These are phyloP conservation scores for Anguilla marmorata DNA, from an alignment of 2,797 vertebrate genomes.

Conservation along the genomic window DNA sequence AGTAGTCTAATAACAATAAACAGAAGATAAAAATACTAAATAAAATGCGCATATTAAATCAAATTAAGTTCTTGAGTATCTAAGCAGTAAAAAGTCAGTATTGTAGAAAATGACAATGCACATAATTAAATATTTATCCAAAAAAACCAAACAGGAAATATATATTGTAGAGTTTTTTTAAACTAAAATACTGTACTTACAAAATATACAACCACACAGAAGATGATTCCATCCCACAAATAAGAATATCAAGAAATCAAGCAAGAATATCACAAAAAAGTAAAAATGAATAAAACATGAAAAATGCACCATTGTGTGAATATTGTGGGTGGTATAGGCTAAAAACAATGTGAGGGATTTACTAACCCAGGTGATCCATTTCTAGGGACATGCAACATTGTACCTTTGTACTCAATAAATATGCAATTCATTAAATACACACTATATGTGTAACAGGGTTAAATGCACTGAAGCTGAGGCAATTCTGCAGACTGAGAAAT, in stretches of 20 bases:
- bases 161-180: not conserved
- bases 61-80: constrained; percentile 53
- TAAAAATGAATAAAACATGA: not conserved
- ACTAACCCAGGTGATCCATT: not conserved
- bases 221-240: not conserved
- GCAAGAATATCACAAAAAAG: not conserved
- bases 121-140: not conserved
- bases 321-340: too few relatives aligned
- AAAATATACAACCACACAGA: not conserved
- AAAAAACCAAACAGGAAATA: not conserved
- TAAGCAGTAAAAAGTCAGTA: not conserved
- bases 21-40: constrained; percentile 45
- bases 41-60: constrained; percentile 67
- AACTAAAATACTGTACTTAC: not conserved
- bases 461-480: not conserved
- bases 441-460: not conserved
- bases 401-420: constrained; percentile 24
- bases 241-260: not conserved
- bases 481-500: not conserved
- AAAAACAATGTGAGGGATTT: not conserved
- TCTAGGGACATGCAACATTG: constrained; percentile 48
- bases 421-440: constrained; percentile 35
- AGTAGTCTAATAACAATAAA: constrained; percentile 72
- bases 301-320: too few relatives aligned
- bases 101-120: not conserved